Evolutionary conservation across 2,888 invertebrate genomes (phyloP), one percentile per base, ranked within the genome.

Genomic region (Sipha maydis): DNA sequence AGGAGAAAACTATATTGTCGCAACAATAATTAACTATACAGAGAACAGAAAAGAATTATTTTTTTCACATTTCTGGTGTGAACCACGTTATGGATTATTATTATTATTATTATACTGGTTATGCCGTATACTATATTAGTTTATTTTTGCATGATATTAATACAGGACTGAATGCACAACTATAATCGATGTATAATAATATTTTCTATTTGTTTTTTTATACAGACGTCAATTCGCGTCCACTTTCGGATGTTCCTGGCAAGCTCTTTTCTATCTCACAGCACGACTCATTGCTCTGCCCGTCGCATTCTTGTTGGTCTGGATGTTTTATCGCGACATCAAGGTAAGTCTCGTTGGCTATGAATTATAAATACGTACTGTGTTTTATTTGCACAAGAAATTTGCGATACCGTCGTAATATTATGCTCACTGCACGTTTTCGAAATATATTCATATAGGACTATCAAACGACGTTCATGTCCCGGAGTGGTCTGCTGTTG

Each of bases 241-340:
- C 0, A 96, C 96, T 34, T 95, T 96, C 91, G 96, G 95, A 90
- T 94, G 96, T 90, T 96, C 95, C 90, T 94, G 94, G 91, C 93
- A 94, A 83, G 97, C 97, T 28, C 91, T 97, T 89, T 95, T 95
- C 90, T 95, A 96, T 90, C 93, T 97, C 90, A 95, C 95, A 90
- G 93, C 97, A 90, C 93, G 97, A 76, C 91, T 97, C 19, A 93
- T 97, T 85, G 92, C 95, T 9, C 91, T 97, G 78, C 97, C 97
- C 0, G 92, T 96, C 41, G 95, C 95, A 91, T 96, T 96, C 92
- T 93, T 95, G 79, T 93, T 97, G 78, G 91, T 98, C 79, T 96
- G 96, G 94, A 91, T 95, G 28, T 97, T 98, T 91, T 97, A 89
- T 90, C 91, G 93, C 84, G 94, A 95, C 90, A 93, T 94, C 90